Evolutionary conservation across 2,113 vertebrate genomes (phyloP).

Genomic region (Chrysemys picta): DNA sequence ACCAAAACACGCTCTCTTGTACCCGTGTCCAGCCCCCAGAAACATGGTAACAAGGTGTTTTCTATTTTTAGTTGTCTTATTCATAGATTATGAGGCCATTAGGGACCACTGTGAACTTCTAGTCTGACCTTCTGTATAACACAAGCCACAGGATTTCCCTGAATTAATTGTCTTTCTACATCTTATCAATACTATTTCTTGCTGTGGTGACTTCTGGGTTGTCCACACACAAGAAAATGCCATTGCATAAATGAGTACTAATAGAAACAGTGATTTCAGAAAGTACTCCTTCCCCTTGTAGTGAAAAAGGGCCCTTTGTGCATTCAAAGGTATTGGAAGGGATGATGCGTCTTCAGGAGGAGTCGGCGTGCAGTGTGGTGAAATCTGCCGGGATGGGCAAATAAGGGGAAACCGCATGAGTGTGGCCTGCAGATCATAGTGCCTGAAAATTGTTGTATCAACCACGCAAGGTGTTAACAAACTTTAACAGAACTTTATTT

Average conservation of each 20-base stretch:
- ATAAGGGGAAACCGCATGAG: background rate
- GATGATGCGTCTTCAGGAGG: background rate
- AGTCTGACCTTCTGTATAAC: no score
- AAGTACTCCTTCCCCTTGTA: background rate
- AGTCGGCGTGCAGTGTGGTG: rapidly evolving
- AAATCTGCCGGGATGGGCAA: background rate
- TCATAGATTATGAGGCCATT: no score
- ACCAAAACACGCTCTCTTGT: background rate
- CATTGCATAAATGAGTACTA: background rate
- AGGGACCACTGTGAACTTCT: no score
- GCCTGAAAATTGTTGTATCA: background rate
- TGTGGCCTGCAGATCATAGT: background rate
- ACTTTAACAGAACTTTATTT: no score
- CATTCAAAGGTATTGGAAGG: background rate
- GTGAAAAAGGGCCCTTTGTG: background rate
- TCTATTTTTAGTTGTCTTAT: rapidly evolving
- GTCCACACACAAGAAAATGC: background rate
- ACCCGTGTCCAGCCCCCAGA: background rate
- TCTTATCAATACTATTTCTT: background rate
- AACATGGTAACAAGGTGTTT: background rate
- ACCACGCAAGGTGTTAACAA: no score
- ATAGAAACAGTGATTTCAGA: background rate
- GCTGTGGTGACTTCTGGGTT: background rate
- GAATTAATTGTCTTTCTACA: background rate
- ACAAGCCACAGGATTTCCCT: no score